phyloP scores from a whole-genome alignment of 2,888 invertebrate species.

The Druceiella hillmani region DNA sequence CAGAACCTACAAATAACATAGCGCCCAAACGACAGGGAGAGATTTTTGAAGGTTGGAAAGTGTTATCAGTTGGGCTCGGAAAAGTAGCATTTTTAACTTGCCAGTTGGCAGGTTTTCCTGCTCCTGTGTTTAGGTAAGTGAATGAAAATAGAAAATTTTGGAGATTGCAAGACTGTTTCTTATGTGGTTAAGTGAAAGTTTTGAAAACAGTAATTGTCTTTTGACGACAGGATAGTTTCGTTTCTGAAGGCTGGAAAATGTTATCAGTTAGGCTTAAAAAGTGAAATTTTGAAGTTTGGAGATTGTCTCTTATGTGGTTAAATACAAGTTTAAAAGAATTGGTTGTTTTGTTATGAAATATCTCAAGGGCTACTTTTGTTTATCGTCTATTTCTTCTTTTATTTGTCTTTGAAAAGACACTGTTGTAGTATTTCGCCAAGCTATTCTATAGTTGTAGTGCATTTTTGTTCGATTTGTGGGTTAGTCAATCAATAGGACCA shows the following conservation, averaged over 20 bases:
- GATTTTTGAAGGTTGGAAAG: constrained; percentile 37
- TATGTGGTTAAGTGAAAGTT: constrained; percentile 9
- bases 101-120: constrained; percentile 50
- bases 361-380: no score
- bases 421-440: no score
- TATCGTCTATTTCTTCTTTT: no score
- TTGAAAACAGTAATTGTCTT: constrained; percentile 5
- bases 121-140: constrained; percentile 47
- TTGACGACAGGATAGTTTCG: constrained; percentile 7
- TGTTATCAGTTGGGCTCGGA: constrained; percentile 37
- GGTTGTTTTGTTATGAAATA: constrained; percentile 3
- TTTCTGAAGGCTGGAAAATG: background rate
- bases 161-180: no score
- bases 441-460: no score
- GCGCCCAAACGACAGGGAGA: constrained; percentile 49
- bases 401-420: no score
- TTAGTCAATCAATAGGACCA: no score
- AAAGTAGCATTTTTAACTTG: constrained; percentile 46
- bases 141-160: no score
- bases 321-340: background rate
- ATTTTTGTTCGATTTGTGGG: no score
- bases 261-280: constrained; percentile 13
- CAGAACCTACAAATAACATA: constrained; percentile 66
- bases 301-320: constrained; percentile 1
- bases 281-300: background rate